A percentile compares a stretch with the other conserved stretches of the same genome.
These are phyloP conservation scores for Ectemnius cavifrons DNA, from an alignment of 2,888 invertebrate genomes.

Conservation along the genomic window DNA sequence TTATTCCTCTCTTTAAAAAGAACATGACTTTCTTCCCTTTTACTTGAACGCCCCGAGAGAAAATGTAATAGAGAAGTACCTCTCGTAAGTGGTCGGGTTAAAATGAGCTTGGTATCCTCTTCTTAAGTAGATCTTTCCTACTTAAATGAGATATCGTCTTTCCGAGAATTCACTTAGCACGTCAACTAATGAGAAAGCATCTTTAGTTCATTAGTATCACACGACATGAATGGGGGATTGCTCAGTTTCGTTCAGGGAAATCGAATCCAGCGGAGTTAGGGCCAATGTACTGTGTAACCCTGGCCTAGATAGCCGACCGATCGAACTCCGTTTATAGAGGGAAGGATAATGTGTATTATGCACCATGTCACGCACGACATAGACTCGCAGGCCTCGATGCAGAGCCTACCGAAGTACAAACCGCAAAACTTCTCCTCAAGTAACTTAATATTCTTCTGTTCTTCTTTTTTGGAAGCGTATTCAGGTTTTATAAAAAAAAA, in stretches of 20 bases:
- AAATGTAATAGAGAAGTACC: not conserved
- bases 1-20: not conserved
- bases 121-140: not conserved
- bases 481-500: no score
- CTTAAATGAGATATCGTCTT: not conserved
- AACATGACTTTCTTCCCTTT: not conserved
- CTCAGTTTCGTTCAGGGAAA: slow-evolving; percentile 38
- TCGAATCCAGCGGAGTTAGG: slow-evolving; percentile 39
- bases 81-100: not conserved
- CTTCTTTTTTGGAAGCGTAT: slow-evolving; percentile 3
- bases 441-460: slow-evolving; percentile 34
- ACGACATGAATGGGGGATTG: not conserved
- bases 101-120: not conserved
- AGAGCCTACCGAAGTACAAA: slow-evolving; percentile 42
- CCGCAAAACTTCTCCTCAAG: slow-evolving; percentile 24
- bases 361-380: slow-evolving; percentile 39
- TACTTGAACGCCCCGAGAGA: not conserved
- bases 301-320: slow-evolving; percentile 48
- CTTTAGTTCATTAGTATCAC: not conserved
- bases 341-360: slow-evolving; percentile 49
- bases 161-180: not conserved
- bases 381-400: slow-evolving; percentile 34
- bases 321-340: slow-evolving; percentile 45
- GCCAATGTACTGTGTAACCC: slow-evolving; percentile 45
- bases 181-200: not conserved